Base-by-base conservation (phyloP, 2,797 vertebrate species). In the Antrozous pallidus region DNA sequence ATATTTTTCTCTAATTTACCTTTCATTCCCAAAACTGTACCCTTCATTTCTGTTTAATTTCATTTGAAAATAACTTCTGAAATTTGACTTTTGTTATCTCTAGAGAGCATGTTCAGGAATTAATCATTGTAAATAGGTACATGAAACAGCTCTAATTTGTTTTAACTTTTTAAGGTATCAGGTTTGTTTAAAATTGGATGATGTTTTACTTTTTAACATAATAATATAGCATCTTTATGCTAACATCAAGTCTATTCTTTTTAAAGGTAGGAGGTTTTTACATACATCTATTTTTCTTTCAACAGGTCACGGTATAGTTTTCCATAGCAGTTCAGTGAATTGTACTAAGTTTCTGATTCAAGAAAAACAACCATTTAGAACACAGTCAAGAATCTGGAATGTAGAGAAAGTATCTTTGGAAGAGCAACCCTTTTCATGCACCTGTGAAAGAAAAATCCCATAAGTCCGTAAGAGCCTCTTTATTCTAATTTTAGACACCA, bases 381-480 rank as follows among this genome's bases (percentile, higher is more conserved):
- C 58, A 45, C 3, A 92, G n/a, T 36, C 84, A 79, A 63, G 54
- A 95, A 82, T 67, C 22, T 83, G 58, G 36, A 83, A 92, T 90
- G 90, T 56, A 88, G 51, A 81, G 79, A 93, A 79, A 88, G 67
- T 83, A 31, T 79, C 88, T 91, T 73, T 88, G 78, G 65, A 91
- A 74, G n/a, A 77, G 38, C 13, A 80, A 2, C 16, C 26, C 33
- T 74, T 14, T 61, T 74, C 20, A 42, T 38, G 45, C 56, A 94
- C 88, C 90, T 93, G 69, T 90, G 79, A 51, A 95, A 84, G 42
- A 90, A 79, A 91, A 86, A 83, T 61, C 79, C 74, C 83, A 33
- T 2, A 28, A 82, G 54, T 71, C 69, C 67, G 93, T 88, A 88
- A 75, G 80, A 61, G 12, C 26, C 40, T 73, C 7, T 82, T 61